Base-by-base conservation (phyloP, 1,140 invertebrate genomes). In the Euborellia annulipes region DNA sequence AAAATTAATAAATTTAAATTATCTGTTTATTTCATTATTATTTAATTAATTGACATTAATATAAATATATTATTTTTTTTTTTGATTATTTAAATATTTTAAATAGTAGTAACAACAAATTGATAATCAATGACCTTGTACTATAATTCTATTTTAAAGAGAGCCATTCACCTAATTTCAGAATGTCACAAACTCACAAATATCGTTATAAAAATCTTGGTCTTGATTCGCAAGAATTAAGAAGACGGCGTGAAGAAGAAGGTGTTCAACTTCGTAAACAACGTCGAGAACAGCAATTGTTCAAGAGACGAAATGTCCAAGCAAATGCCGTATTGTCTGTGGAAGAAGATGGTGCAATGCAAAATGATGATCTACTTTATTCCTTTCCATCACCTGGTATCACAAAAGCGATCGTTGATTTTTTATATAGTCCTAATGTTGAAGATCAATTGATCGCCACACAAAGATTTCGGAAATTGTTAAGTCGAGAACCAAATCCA, bases 401-500 rank as follows among this genome's bases (percentile, higher is more conserved):
- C 45, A 79, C 84, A 21, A 65, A 68, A 40, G 81, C 86, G 45
- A 93, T 96, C 85, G 71, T 85, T 23, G 64, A 82, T 52, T 79
- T 79, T 50, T 63, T 97, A 2, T 89, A 91, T 62, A 88, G 85
- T 64, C 68, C 76, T 41, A 75, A 84, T 62, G 67, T 80, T 23
- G 75, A 83, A 53, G 75, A 85, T 53, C 89, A 95, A 60, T 71
- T 96, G 40, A 66, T 70, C 56, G 91, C 92, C 13, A 96, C 91
- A 39, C 91, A 96, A 58, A 90, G 84, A 60, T 96, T 96, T 67
- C 75, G 93, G 48, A 97, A 94, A 69, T 68, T 97, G 39, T 67
- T 98, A 34, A 95, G 90, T 52, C 74, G 79, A 63, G 94, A 98
- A 68, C 93, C 93, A 7, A 94, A 96, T 71, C 94, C 94, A 39